phyloP scores from a whole-genome alignment of 2,888 invertebrate species.

The Cosmia pyralina region DNA sequence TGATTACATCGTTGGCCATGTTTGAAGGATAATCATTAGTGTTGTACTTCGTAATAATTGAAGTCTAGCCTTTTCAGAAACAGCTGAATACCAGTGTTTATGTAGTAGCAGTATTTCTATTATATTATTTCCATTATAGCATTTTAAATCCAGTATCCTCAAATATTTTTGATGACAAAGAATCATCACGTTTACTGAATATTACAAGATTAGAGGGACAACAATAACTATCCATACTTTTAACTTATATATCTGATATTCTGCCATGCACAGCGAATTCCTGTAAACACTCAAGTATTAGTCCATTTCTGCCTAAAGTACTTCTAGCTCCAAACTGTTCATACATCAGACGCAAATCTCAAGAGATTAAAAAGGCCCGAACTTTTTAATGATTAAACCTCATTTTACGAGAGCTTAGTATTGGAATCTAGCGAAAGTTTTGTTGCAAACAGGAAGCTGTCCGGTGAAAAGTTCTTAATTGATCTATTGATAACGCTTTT shows the following conservation, averaged over 20 bases:
- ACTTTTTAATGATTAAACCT: constrained; percentile 63
- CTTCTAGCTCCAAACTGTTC: background rate
- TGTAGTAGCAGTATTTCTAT: background rate
- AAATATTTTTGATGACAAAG: background rate
- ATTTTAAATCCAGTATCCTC: background rate
- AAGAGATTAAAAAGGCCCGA: constrained; percentile 46
- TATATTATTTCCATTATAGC: background rate
- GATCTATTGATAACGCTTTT: constrained; percentile 64
- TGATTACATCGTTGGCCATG: background rate
- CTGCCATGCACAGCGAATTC: background rate
- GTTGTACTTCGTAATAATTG: background rate
- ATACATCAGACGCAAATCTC: constrained; percentile 18
- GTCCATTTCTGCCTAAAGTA: background rate
- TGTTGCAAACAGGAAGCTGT: constrained; percentile 49
- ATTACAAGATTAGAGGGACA: background rate
- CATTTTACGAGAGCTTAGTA: constrained; percentile 55
- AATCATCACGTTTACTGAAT: background rate
- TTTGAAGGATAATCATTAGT: background rate
- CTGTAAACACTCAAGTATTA: background rate
- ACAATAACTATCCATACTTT: background rate
- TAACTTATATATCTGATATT: background rate
- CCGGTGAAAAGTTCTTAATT: constrained; percentile 57
- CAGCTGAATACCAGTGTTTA: too few species aligned
- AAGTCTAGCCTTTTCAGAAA: too few species aligned
- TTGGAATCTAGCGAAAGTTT: constrained; percentile 49